phyloP scores from a whole-genome alignment of 92 coral and sea anemone species.

The Porites cylindrica region DNA sequence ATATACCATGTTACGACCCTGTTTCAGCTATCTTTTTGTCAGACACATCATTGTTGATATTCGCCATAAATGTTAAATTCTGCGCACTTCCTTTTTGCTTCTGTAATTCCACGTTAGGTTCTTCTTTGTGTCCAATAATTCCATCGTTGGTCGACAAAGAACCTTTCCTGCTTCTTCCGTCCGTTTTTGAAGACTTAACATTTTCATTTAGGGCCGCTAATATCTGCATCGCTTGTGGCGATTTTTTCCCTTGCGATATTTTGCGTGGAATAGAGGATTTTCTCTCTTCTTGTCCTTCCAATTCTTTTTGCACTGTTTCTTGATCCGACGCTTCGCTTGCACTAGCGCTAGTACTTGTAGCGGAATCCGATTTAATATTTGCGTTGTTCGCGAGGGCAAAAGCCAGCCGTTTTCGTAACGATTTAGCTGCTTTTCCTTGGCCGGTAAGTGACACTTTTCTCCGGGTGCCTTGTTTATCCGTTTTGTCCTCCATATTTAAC shows the following conservation, averaged over 20 bases:
- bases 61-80: not conserved
- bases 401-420: constrained; percentile 48
- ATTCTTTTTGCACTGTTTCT: constrained; percentile 14
- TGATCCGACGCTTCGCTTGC: constrained; percentile 31
- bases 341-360: not conserved
- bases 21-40: not conserved
- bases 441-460: constrained; percentile 32
- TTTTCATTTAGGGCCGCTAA: not conserved
- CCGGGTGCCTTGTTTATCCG: not conserved
- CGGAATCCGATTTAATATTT: constrained; percentile 17
- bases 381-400: constrained; percentile 56
- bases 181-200: not conserved
- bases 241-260: constrained; percentile 14
- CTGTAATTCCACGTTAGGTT: not conserved
- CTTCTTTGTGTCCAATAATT: not conserved
- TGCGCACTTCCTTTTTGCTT: not conserved
- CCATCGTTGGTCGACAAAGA: not conserved
- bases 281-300: constrained; percentile 3
- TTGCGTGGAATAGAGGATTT: constrained; percentile 37
- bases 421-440: constrained; percentile 55
- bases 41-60: not conserved
- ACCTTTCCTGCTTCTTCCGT: constrained; percentile 4
- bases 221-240: constrained; percentile 4
- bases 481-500: not conserved
- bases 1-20: too few species aligned